phyloP scores from a whole-genome alignment of 2,888 invertebrate genomes.

The Parelbella ahira region DNA sequence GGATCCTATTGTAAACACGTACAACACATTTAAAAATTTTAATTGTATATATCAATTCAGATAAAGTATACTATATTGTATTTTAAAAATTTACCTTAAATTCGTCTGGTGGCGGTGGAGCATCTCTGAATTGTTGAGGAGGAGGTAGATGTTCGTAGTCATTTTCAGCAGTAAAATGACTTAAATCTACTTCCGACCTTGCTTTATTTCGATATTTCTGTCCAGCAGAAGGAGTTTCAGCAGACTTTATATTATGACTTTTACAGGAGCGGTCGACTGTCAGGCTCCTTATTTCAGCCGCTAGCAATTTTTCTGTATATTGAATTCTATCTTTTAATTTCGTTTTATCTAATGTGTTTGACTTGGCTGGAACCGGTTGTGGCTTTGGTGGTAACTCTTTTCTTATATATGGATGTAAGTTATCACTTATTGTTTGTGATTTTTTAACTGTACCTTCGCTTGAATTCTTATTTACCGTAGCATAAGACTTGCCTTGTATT shows the following conservation, averaged over 20 bases:
- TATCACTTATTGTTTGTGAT: constrained; percentile 70
- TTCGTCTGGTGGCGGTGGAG: constrained; percentile 87
- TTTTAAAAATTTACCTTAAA: constrained; percentile 69
- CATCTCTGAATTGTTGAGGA: constrained; percentile 91
- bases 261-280: constrained; percentile 65
- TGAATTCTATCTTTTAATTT: constrained; percentile 71
- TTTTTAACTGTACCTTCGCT: constrained; percentile 67
- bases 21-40: background rate
- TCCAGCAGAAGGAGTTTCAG: constrained; percentile 44
- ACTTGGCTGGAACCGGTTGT: constrained; percentile 45
- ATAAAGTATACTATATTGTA: too few species aligned
- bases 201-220: constrained; percentile 74
- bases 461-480: constrained; percentile 44
- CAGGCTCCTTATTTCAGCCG: constrained; percentile 71
- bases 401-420: constrained; percentile 74
- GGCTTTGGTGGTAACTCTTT: constrained; percentile 65
- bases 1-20: constrained; percentile 54
- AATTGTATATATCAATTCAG: too few species aligned
- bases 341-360: constrained; percentile 49
- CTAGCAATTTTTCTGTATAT: constrained; percentile 72
- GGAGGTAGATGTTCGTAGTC: constrained; percentile 89
- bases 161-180: constrained; percentile 76
- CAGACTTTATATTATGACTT: constrained; percentile 51
- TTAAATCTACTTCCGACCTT: constrained; percentile 81
- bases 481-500: constrained; percentile 64